Evolutionary conservation across 1,140 invertebrate genomes (phyloP).

Genomic region (Dreissena rostriformis): DNA sequence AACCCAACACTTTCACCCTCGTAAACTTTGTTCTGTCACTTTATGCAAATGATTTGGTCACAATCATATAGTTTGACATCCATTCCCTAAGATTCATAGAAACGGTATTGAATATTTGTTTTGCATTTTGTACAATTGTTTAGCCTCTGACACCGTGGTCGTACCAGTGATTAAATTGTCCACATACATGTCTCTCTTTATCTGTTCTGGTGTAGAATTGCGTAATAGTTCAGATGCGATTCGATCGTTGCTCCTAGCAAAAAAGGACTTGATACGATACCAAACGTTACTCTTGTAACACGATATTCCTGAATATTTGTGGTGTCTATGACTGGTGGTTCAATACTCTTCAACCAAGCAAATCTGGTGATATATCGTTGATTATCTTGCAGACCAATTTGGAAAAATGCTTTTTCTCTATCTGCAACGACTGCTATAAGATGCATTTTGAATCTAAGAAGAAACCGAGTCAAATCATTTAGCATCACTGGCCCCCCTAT

Average conservation of each 20-base stretch:
- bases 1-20: not conserved
- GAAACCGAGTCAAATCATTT: conserved; percentile 25
- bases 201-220: not conserved
- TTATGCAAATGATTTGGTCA: not conserved
- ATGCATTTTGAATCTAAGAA: not conserved
- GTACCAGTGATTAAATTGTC: not conserved
- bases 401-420: conserved; percentile 18
- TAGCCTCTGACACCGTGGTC: not conserved
- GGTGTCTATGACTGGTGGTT: conserved; percentile 15
- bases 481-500: conserved; percentile 42
- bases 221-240: conserved; percentile 7
- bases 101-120: conserved; percentile 1
- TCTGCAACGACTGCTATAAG: not conserved
- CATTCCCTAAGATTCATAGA: conserved; percentile 23
- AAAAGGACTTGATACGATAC: conserved; percentile 21
- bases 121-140: not conserved
- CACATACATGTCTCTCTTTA: conserved; percentile 22
- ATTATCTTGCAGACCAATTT: conserved; percentile 14
- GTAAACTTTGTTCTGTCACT: conserved; percentile 1
- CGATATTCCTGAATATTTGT: conserved; percentile 18
- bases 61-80: conserved; percentile 1
- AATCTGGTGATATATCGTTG: conserved; percentile 29
- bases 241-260: conserved; percentile 22
- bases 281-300: conserved; percentile 13
- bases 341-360: conserved; percentile 8